A percentile compares a stretch with the other conserved stretches of the same genome.
Evolutionary conservation across 2,113 vertebrate species (phyloP).

Genomic region (Chauna torquata): DNA sequence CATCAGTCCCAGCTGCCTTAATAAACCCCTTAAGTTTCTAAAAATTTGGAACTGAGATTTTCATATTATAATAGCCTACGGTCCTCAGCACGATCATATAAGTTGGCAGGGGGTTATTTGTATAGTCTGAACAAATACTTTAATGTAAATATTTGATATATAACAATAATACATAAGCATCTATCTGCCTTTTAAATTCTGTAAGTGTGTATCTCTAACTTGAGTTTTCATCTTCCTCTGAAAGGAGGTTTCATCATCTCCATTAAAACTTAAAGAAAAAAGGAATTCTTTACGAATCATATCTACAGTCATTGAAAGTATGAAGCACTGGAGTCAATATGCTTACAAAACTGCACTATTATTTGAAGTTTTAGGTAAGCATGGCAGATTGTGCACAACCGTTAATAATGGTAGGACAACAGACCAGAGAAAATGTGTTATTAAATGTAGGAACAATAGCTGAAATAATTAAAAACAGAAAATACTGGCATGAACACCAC

Average conservation of each 20-base stretch:
- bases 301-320: constrained; percentile 87
- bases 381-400: background rate
- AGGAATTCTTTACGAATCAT: constrained; percentile 86
- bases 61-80: background rate
- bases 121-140: background rate
- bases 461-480: background rate
- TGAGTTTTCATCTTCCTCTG: constrained; percentile 1
- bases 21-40: background rate
- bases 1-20: background rate
- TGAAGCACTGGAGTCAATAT: constrained; percentile 92
- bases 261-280: constrained; percentile 73
- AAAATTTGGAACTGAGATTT: background rate
- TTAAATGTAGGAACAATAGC: background rate
- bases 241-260: constrained; percentile 65
- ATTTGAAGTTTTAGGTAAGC: constrained; percentile 93
- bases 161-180: background rate
- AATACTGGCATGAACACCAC: background rate
- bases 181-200: background rate
- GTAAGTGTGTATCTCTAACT: background rate
- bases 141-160: background rate
- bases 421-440: background rate
- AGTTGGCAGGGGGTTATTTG: background rate
- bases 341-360: constrained; percentile 79
- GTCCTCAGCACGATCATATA: background rate
- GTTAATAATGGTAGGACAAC: background rate